Percentiles rank a stretch among this genome's conserved stretches.
These are phyloP conservation scores for Patella vulgata DNA, from an alignment of 1,140 invertebrate genomes.

Conservation along the genomic window DNA sequence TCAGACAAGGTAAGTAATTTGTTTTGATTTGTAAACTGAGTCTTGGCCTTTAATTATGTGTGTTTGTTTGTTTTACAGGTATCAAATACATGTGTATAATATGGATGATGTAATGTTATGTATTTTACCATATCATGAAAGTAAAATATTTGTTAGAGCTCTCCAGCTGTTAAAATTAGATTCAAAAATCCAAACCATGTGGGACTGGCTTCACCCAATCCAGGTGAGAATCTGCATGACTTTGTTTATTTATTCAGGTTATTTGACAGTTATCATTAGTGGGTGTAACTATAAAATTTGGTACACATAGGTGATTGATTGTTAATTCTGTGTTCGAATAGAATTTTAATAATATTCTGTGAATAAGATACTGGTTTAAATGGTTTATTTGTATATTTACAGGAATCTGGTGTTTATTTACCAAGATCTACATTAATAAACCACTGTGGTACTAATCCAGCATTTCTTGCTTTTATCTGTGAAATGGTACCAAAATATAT, in stretches of 20 bases:
- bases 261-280: no score
- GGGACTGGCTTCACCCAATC: constrained; percentile 80
- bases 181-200: constrained; percentile 71
- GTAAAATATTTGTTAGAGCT: constrained; percentile 84
- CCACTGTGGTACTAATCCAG: constrained; percentile 75
- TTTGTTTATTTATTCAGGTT: no score
- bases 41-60: no score
- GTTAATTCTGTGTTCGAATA: no score
- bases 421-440: constrained; percentile 78
- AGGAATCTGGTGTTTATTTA: constrained; percentile 77
- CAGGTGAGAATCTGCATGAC: constrained; percentile 65
- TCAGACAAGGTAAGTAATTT: no score
- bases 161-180: constrained; percentile 80
- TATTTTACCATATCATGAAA: constrained; percentile 91
- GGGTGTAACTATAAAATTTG: no score
- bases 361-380: no score
- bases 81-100: constrained; percentile 89
- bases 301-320: no score
- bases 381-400: constrained; percentile 35
- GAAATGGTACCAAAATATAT: constrained; percentile 75
- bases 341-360: no score
- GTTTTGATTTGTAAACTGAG: no score
- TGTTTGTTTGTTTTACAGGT: constrained; percentile 73
- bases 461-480: constrained; percentile 80
- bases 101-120: constrained; percentile 80